phyloP scores from a whole-genome alignment of 2,113 vertebrate genomes.

The Cochlearius cochlearius region DNA sequence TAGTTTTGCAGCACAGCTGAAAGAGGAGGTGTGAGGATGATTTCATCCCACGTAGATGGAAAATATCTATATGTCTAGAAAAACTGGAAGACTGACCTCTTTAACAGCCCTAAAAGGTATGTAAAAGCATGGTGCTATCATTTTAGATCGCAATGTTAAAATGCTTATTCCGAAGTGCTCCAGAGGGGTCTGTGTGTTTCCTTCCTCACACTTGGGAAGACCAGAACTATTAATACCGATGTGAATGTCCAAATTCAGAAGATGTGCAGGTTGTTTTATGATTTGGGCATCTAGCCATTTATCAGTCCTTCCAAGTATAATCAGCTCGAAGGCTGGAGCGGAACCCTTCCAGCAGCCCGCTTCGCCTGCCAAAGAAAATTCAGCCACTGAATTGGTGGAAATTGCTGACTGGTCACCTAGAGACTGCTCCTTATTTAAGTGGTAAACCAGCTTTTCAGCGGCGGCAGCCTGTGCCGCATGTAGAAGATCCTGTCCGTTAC shows the following conservation, averaged over 20 bases:
- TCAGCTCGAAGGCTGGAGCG: background rate
- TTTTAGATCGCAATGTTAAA: background rate
- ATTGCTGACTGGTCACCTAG: slow-evolving; percentile 54
- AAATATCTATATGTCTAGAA: background rate
- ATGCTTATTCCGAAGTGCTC: background rate
- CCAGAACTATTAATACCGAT: background rate
- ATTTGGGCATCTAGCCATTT: background rate
- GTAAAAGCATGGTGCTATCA: background rate
- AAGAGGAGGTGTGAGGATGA: background rate
- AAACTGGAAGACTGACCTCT: background rate
- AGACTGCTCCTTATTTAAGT: slow-evolving; percentile 32
- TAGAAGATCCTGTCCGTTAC: background rate
- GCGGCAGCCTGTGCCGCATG: background rate
- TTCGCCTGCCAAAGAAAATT: slow-evolving; percentile 44
- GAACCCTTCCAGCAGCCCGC: background rate
- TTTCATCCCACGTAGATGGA: background rate
- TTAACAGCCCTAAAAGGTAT: background rate
- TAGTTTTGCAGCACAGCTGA: background rate
- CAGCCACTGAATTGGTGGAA: slow-evolving; percentile 39
- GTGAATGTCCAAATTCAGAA: background rate
- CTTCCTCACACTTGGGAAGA: background rate
- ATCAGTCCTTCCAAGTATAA: background rate
- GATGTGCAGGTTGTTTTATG: background rate
- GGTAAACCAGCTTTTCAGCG: slow-evolving; percentile 15
- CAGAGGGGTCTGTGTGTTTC: background rate